phyloP scores from a whole-genome alignment of 2,797 vertebrate genomes.

The Acipenser oxyrinchus region DNA sequence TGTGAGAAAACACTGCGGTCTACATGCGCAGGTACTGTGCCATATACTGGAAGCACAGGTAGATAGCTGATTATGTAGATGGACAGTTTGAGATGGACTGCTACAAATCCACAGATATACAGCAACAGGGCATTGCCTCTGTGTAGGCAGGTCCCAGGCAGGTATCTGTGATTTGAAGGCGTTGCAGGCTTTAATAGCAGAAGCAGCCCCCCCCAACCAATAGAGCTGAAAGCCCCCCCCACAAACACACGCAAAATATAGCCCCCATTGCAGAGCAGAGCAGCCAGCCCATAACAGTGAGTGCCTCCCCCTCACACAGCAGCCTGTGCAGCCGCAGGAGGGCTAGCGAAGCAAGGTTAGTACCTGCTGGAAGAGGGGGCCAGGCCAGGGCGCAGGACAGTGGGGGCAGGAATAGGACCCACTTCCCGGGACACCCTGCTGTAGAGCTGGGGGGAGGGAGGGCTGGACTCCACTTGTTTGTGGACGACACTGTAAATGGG shows the following conservation, averaged over 20 bases:
- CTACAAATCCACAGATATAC: constrained; percentile 14
- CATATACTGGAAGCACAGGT: constrained; percentile 12
- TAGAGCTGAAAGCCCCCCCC: constrained; percentile 18
- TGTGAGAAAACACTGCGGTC: too few relatives aligned
- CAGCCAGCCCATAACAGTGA: neutral
- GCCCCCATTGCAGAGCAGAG: constrained; percentile 21
- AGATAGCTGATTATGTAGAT: constrained; percentile 6
- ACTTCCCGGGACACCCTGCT: constrained; percentile 42
- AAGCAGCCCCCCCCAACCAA: neutral
- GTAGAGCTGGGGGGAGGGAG: constrained; percentile 50
- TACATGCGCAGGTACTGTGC: neutral
- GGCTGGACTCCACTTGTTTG: constrained; percentile 65
- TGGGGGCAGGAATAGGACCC: constrained; percentile 60
- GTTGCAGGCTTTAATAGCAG: neutral
- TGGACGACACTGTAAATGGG: constrained; percentile 77
- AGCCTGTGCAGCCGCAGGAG: constrained; percentile 33
- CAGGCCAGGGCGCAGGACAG: constrained; percentile 63
- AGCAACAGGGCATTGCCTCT: constrained; percentile 4
- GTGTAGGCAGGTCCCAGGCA: neutral
- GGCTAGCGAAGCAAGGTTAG: constrained; percentile 54
- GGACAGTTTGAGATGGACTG: constrained; percentile 32
- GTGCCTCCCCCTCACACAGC: constrained; percentile 10
- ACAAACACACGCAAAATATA: constrained; percentile 18
- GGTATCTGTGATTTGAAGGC: neutral
- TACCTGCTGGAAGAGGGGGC: constrained; percentile 71